Evolutionary conservation across 2,113 vertebrate species (phyloP).

Genomic region (Corvus moneduloides): DNA sequence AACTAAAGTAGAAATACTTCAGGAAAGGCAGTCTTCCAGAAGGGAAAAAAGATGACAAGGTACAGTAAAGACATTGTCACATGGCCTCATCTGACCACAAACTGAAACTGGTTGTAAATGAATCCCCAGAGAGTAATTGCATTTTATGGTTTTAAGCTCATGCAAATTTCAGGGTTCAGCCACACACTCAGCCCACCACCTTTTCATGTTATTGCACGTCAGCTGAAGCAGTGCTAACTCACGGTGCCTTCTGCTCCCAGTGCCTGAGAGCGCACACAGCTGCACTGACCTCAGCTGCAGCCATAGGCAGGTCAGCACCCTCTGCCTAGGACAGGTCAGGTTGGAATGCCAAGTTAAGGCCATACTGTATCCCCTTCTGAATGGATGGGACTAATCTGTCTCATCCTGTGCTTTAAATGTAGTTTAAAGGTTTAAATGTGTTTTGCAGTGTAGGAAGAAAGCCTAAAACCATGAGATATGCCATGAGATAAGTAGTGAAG

Average conservation of each 20-base stretch:
- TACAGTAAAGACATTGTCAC: background rate
- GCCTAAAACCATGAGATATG: background rate
- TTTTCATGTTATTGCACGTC: background rate
- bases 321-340: background rate
- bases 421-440: background rate
- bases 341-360: background rate
- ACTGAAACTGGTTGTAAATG: background rate
- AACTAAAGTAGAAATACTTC: background rate
- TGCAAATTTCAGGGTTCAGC: background rate
- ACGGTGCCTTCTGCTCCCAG: background rate
- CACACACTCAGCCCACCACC: background rate
- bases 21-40: background rate
- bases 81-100: background rate
- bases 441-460: background rate
- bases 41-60: background rate
- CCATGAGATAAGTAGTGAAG: background rate
- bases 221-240: background rate
- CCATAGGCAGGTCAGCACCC: background rate
- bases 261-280: background rate
- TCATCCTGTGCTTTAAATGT: background rate
- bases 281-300: background rate
- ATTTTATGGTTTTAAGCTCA: background rate
- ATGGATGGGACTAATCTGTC: background rate
- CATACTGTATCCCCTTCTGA: background rate
- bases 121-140: background rate